Evolutionary conservation across 2,797 vertebrate species (phyloP).

Genomic region (Brachyrhaphis roseni): DNA sequence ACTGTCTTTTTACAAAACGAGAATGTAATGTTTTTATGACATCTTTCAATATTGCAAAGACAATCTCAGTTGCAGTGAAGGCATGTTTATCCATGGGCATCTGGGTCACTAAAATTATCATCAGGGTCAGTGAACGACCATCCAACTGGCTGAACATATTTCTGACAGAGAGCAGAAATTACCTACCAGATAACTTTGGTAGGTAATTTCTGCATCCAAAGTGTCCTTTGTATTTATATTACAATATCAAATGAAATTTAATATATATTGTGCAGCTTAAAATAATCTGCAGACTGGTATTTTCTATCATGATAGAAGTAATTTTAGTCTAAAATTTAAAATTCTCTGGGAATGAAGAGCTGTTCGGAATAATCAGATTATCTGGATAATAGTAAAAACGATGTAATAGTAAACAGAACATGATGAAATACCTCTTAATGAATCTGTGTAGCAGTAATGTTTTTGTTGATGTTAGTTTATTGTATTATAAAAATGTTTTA

Average conservation of each 20-base stretch:
- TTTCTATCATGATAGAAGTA: not conserved
- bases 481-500: not conserved
- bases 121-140: not conserved
- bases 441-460: not conserved
- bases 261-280: not conserved
- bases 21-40: too few relatives aligned
- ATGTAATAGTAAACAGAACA: not conserved
- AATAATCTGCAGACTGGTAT: not conserved
- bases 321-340: conserved; percentile 30
- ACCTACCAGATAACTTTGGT: too few relatives aligned
- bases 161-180: not conserved
- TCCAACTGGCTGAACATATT: not conserved
- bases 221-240: not conserved
- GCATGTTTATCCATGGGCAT: not conserved
- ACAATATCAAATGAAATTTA: not conserved
- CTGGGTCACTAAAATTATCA: not conserved
- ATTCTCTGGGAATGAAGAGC: conserved; percentile 3
- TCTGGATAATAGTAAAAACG: not conserved
- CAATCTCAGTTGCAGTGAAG: not conserved
- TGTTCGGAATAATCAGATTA: not conserved
- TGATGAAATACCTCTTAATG: not conserved
- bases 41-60: not conserved
- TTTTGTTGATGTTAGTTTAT: not conserved
- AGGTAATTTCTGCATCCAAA: not conserved
- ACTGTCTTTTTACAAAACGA: conserved; percentile 17